Base-by-base conservation (phyloP, 2,113 vertebrate species). In the Ellobius talpinus region DNA sequence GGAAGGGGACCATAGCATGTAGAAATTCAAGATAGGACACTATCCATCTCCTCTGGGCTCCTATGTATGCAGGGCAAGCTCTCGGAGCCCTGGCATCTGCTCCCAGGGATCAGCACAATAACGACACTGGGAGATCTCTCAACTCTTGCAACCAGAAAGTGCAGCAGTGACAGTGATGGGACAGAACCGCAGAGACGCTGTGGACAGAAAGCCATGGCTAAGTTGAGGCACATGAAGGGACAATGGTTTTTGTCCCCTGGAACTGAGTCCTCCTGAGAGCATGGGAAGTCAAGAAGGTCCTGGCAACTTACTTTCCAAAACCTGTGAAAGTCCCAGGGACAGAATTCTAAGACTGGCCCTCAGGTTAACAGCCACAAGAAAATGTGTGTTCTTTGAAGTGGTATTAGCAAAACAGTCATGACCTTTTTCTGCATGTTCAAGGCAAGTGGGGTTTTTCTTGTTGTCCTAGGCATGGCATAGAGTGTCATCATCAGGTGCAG, bases 141-240 rank as follows among this genome's bases (percentile, higher is more conserved):
- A 85, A 45, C 14, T 65, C 39, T 66, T 33, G 82, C 17, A 86
- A 65, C 16, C 16, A 66, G 29, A 86, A 47, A 65, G 61, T 7
- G 8, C 39, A 47, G 61, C 8, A 12, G 13, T 0, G 2, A 33
- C 61, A 47, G 8, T 0, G 2, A 66, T 23, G 17, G 45, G 45
- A 7, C 16, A 23, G 42, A 86, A 5, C 16, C 5, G 14, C 39
- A 33, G 82, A 66, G 61, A 47, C 17, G 42, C 39, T 86, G 42
- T 11, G 16, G 39, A 66, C 42, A 23, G 29, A 31, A 29, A 66
- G n/a, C 82, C 16, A 23, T 23, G 61, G 29, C 26, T 86, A 86
- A 66, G 58, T 45, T 61, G 13, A 63, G 39, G 39, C 5, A 47
- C 16, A 63, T 12, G 39, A 45, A 17, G 3, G 61, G 61, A 45